Percentiles rank a stretch among this genome's conserved stretches.
Evolutionary conservation across 2,797 vertebrate genomes (phyloP).

Genomic region (Lepus oiostolus): DNA sequence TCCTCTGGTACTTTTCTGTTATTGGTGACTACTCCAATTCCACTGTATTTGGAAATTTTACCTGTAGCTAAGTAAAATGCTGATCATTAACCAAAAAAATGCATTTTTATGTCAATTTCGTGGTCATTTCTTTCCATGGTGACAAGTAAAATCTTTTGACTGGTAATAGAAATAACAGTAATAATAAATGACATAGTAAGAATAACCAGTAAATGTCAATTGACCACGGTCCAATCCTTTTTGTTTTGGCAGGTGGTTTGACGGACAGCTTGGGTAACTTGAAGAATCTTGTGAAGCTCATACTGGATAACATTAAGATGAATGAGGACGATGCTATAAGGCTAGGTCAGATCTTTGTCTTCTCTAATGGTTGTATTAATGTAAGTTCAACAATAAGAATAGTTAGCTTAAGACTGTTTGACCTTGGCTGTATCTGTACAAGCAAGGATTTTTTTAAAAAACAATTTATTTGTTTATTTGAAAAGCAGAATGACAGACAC

Average conservation of each 20-base stretch:
- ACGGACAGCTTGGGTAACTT: constrained; percentile 72
- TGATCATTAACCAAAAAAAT: not conserved
- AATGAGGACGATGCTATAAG: constrained; percentile 79
- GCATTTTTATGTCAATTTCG: not conserved
- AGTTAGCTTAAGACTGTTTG: not conserved
- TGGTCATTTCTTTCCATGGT: not conserved
- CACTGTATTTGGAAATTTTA: not conserved
- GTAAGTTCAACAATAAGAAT: constrained; percentile 61
- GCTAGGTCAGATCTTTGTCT: constrained; percentile 71
- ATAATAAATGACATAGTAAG: not conserved
- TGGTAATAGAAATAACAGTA: not conserved
- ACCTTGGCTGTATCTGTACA: not conserved
- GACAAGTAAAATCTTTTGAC: not conserved
- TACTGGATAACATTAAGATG: constrained; percentile 77
- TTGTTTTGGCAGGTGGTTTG: constrained; percentile 69
- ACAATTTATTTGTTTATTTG: too few relatives aligned
- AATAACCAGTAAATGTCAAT: not conserved
- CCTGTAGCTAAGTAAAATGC: not conserved
- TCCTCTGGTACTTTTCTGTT: not conserved
- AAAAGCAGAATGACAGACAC: too few relatives aligned
- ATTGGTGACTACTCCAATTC: not conserved
- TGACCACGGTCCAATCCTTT: not conserved
- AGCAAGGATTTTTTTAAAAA: too few relatives aligned
- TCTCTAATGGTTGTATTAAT: constrained; percentile 44
- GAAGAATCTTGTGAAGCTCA: constrained; percentile 79